Evolutionary conservation across 2,113 vertebrate species (phyloP).

Genomic region (Anoura caudifer): DNA sequence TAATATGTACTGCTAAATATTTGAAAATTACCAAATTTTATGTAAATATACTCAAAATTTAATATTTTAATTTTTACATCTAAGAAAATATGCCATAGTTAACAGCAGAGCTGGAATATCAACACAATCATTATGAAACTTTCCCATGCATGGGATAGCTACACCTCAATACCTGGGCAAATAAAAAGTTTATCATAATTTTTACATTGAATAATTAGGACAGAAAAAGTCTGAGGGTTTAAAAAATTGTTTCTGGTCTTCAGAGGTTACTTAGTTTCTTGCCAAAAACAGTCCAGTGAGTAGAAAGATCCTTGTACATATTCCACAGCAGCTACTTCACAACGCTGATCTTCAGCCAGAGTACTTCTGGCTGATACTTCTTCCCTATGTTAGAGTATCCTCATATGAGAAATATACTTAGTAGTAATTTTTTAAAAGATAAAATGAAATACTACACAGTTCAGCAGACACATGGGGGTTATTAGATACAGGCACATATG

Average conservation of each 20-base stretch:
- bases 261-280: not conserved
- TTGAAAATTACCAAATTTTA: slow-evolving; percentile 23
- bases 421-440: not conserved
- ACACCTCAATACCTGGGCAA: not conserved
- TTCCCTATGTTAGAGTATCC: not conserved
- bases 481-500: not conserved
- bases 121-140: not conserved
- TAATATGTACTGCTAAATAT: not conserved
- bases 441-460: not conserved
- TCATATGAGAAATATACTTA: not conserved
- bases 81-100: not conserved
- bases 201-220: not conserved
- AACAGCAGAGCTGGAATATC: not conserved
- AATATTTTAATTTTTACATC: not conserved
- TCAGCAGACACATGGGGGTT: not conserved
- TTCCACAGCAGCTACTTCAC: not conserved
- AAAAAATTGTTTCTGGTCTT: not conserved
- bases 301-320: not conserved
- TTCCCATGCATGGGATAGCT: not conserved
- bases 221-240: not conserved
- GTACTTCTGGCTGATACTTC: no score
- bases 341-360: not conserved
- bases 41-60: not conserved
- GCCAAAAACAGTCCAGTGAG: not conserved
- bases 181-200: not conserved